Percentiles rank a stretch among this genome's conserved stretches.
phyloP scores from a whole-genome alignment of 2,888 invertebrate species.

The Hemicrepidius hirtus region DNA sequence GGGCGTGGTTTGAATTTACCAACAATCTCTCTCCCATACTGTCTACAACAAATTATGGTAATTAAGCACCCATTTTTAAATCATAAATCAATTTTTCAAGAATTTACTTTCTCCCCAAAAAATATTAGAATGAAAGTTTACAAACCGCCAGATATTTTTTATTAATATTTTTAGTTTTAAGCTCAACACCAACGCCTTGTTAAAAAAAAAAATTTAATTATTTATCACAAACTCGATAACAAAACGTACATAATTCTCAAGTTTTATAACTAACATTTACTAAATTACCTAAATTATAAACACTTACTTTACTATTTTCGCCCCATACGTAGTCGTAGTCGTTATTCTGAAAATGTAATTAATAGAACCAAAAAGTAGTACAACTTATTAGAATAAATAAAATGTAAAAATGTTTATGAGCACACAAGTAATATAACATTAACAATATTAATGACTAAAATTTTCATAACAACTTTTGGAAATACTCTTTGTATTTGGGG shows the following conservation, averaged over 20 bases:
- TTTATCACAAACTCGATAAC: too few relatives aligned
- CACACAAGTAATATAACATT: neutral
- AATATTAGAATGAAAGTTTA: neutral
- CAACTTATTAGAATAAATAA: neutral
- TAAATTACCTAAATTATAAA: neutral
- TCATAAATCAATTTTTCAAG: neutral
- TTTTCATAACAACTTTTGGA: neutral
- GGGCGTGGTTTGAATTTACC: too few relatives aligned
- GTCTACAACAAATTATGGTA: neutral
- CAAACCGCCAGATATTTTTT: too few relatives aligned
- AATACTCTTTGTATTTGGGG: neutral
- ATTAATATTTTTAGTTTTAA: too few relatives aligned
- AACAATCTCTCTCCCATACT: too few relatives aligned
- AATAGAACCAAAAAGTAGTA: constrained; percentile 12
- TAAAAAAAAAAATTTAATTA: too few relatives aligned
- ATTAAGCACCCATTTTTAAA: neutral
- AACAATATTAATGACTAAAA: too few relatives aligned
- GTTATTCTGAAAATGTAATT: constrained; percentile 33
- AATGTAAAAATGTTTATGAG: constrained; percentile 10
- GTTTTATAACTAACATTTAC: neutral
- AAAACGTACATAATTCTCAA: too few relatives aligned
- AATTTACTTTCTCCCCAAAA: too few relatives aligned
- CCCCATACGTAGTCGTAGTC: constrained; percentile 31
- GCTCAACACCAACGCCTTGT: too few relatives aligned
- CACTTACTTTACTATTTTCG: constrained; percentile 32